Conservation (phyloP, 2,888 invertebrate genomes). For the Euproctis similis region DNA sequence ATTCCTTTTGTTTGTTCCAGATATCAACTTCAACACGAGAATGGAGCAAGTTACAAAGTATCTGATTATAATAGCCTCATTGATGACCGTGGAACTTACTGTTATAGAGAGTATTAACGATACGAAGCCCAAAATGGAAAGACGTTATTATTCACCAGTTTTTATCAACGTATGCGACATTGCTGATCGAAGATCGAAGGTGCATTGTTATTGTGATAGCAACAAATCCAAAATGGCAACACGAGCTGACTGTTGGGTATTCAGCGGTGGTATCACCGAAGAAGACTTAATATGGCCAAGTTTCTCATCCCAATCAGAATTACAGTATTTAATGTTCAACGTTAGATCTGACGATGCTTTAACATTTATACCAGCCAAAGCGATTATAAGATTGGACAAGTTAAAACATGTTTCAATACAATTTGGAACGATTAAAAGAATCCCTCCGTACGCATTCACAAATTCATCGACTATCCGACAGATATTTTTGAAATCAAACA, state of each 20-base stretch:
- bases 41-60: constrained; percentile 60
- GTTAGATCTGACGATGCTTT: constrained; percentile 82
- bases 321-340: constrained; percentile 81
- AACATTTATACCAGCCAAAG: constrained; percentile 82
- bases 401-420: constrained; percentile 82
- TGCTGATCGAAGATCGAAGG: constrained; percentile 59
- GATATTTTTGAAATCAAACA: constrained; percentile 81
- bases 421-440: constrained; percentile 81
- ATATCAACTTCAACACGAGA: constrained; percentile 17
- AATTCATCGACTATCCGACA: constrained; percentile 82
- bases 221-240: constrained; percentile 73
- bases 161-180: constrained; percentile 68
- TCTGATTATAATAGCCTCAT: constrained; percentile 53
- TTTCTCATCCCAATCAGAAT: constrained; percentile 81
- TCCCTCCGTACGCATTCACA: constrained; percentile 84
- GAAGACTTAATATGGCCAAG: constrained; percentile 84
- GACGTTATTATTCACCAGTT: constrained; percentile 51
- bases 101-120: constrained; percentile 60
- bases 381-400: constrained; percentile 79
- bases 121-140: constrained; percentile 46
- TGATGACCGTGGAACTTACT: constrained; percentile 58
- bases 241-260: constrained; percentile 85
- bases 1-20: constrained; percentile 38
- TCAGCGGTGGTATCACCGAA: constrained; percentile 75
- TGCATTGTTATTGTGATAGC: constrained; percentile 69